Evolutionary conservation across 2,888 invertebrate genomes (phyloP), one percentile per base, ranked within the genome.

Genomic region (Suillia variegata): DNA sequence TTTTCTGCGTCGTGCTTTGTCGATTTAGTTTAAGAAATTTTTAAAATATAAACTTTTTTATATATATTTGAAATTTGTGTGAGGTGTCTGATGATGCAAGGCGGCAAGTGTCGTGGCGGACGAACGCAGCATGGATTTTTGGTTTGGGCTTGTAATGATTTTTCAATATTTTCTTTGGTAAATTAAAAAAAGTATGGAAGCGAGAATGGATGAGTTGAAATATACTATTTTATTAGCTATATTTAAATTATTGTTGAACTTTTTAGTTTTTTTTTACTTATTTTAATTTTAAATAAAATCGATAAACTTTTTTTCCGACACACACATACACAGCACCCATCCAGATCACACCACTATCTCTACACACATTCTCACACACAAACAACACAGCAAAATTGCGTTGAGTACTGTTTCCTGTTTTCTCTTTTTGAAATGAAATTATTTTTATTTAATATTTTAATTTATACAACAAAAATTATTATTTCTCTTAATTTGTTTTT

Each of bases 401-500:
- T n/a, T n/a, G n/a, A n/a, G n/a, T n/a, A n/a, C n/a, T n/a, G n/a
- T 50, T 20, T 49, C 45, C 33, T 48, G 48, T 48, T 63, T 60
- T 55, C 60, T 50, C 55, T 61, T 49, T 60, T 61, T 61, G 54
- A 60, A 64, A 54, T 58, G 55, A 58, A 64, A 54, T 56, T 58
- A 58, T 62, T 59, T 64, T 61, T 62, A 65, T 62, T 66, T 63
- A 58, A 61, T 56, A 50, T 26, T 50, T 50, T 26, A 24, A 22
- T 50, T 50, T 50, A 59, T 63, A 62, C 50, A 64, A 59, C 57
- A 61, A 56, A 51, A 56, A 54, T 56, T 54, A 47, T 63, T 62
- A 60, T 65, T 64, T 71, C 13, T 34, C 6, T 21, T 64, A 68
- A 63, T n/a, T n/a, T n/a, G n/a, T n/a, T n/a, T n/a, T n/a, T n/a